These are phyloP conservation scores for Nesidiocoris tenuis DNA, from an alignment of 2,888 invertebrate species.

Conservation along the genomic window DNA sequence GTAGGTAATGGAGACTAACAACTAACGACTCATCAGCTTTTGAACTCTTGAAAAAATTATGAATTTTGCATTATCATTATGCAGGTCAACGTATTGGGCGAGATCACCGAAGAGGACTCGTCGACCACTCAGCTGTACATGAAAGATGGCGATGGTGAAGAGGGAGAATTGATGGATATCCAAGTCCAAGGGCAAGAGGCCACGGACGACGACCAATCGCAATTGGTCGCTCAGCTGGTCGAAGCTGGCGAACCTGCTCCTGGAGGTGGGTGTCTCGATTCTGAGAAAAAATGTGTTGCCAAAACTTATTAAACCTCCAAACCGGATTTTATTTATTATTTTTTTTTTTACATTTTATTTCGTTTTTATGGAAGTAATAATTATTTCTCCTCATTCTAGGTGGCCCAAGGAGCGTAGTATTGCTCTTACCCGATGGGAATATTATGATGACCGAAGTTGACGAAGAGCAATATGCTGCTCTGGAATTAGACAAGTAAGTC, in stretches of 20 bases:
- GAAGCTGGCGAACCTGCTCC: conserved; percentile 82
- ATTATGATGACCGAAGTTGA: conserved; percentile 85
- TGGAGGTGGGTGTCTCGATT: conserved; percentile 65
- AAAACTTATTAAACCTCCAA: no score
- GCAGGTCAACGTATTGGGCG: conserved; percentile 45
- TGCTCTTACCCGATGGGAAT: conserved; percentile 81
- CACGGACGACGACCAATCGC: conserved; percentile 62
- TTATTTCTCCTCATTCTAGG: conserved; percentile 22
- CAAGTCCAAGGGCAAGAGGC: conserved; percentile 54
- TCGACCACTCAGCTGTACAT: conserved; percentile 54
- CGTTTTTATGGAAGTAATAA: background rate
- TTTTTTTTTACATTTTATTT: background rate
- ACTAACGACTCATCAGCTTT: no score
- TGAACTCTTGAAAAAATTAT: background rate
- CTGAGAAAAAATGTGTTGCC: background rate
- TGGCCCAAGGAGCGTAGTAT: conserved; percentile 77
- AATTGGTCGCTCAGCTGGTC: conserved; percentile 82
- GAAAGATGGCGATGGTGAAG: conserved; percentile 56
- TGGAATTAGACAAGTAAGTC: conserved; percentile 61
- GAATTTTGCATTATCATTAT: no score
- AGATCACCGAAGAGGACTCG: conserved; percentile 42
- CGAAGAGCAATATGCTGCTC: conserved; percentile 77
- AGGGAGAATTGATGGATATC: conserved; percentile 58
- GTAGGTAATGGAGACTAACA: no score
- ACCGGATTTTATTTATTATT: no score